Base-by-base conservation (phyloP, 1,140 invertebrate genomes). In the Cephus cinctus region DNA sequence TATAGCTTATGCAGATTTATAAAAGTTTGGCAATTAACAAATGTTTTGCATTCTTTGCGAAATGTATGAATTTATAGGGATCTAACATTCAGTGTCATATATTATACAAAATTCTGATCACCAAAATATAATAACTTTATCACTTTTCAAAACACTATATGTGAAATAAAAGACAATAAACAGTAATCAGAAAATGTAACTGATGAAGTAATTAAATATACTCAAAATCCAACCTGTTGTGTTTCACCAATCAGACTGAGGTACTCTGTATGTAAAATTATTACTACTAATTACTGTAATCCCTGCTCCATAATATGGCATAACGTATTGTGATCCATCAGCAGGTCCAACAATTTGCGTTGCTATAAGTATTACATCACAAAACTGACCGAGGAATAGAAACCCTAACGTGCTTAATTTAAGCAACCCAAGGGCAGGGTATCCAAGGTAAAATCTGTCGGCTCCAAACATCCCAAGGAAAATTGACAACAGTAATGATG, bases 381-480 rank as follows among this genome's bases (percentile, higher is more conserved):
- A 78, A 20, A 98, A 79, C 72, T 98, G 95, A 5, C 92, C 94
- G n/a, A 98, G 76, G 66, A 98, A 97, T 81, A 98, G 87, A 65
- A 97, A 98, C 4, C 96, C 96, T 19, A 98, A 76, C 0, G 96
- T 98, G 67, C 93, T 94, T 55, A 98, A 83, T 73, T 98, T 98
- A 5, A 96, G 81, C 35, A 98, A 75, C 1, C 95, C 96, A 51
- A 98, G 84, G 15, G 93, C 96, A 38, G 93, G 92, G 75, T 98
- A 98, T 12, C 96, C 96, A 2, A 98, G 78, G 68, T 98, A 98
- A 74, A 98, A 98, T 52, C 96, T 79, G 72, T 98, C 96, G 11
- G 92, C 82, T n/a, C 96, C 96, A 79, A 98, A 95, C 90, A 96
- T 96, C 19, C 95, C 95, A 34, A 93, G 76, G 65, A 98, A 98